phyloP scores from a whole-genome alignment of 2,113 vertebrate species.

The Sander lucioperca region DNA sequence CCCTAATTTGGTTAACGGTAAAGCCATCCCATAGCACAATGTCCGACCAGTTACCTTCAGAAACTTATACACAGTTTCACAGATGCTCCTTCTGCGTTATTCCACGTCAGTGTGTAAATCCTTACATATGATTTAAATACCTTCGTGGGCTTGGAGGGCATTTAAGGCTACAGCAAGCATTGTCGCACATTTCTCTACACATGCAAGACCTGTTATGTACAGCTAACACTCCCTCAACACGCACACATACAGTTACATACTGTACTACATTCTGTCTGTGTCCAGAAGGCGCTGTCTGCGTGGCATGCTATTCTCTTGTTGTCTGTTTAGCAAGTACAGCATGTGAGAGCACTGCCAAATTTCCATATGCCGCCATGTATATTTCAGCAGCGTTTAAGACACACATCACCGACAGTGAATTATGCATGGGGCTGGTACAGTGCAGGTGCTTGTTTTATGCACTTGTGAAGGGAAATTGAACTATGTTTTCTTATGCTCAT shows the following conservation, averaged over 20 bases:
- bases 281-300: conserved; percentile 60
- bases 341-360: conserved; percentile 86
- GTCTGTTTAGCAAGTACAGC: conserved; percentile 88
- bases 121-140: conserved; percentile 30
- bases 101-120: conserved; percentile 14
- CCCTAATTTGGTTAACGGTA: neutral
- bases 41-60: neutral
- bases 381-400: conserved; percentile 96
- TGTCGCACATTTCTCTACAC: conserved; percentile 22
- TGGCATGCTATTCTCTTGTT: conserved; percentile 69
- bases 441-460: conserved; percentile 87
- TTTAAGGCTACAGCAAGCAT: conserved; percentile 15
- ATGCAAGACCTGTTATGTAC: conserved; percentile 23
- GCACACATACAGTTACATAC: conserved; percentile 41
- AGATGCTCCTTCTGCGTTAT: conserved; percentile 18
- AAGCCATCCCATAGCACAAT: neutral
- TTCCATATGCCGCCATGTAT: conserved; percentile 97
- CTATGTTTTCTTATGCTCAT: conserved; percentile 88
- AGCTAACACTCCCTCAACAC: conserved; percentile 23
- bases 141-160: conserved; percentile 13
- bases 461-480: conserved; percentile 90
- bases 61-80: neutral
- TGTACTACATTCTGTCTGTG: conserved; percentile 56
- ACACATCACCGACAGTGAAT: conserved; percentile 92
- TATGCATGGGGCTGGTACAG: conserved; percentile 92